Evolutionary conservation across 2,888 invertebrate species (phyloP), one percentile per base, ranked within the genome.

Genomic region (Portevinia maculata): DNA sequence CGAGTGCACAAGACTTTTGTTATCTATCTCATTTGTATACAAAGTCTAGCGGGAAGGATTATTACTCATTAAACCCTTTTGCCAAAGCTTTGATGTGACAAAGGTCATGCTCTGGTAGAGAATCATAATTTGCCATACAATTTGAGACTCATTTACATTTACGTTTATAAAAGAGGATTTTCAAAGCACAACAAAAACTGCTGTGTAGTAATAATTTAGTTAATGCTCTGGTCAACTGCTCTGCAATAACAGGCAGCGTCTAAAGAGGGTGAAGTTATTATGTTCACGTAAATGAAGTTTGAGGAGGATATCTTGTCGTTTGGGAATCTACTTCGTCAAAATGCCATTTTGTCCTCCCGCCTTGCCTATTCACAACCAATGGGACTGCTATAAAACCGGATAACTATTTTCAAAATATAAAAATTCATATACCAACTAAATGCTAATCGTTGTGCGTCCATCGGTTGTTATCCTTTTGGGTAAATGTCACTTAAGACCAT

Each of bases 11-110:
- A 28, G 55, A 70, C 34, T 74, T 46, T 73, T 39, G 60, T 65
- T 65, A 73, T 57, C 78, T 67, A 53, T 60, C 60, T 73, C 67
- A 59, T 74, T 74, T 79, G 74, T 60, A 50, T 37, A 41, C 19
- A 67, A 67, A 62, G 39, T 59, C 46, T 71, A 37, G 19, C 15
- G 2, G 5, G 37, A 48, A 62, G 62, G 57, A 74, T 74, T 69
- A 69, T 69, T 69, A 69, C 44, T 13, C 28, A 3, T 24, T 48
- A 13, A 21, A 28, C 24, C 11, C n/a, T 48, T 37, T 41, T 64
- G 52, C 24, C 37, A 24, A 67, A 48, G 44, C 17, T 34, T 41
- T 60, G 34, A 71, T 46, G 52, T 19, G 28, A 55, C 48, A 50
- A 65, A 39, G 65, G 62, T 62, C 55, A 4, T 21, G 13, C 41